phyloP scores from a whole-genome alignment of 1,140 invertebrate species.

The Ladona fulva region DNA sequence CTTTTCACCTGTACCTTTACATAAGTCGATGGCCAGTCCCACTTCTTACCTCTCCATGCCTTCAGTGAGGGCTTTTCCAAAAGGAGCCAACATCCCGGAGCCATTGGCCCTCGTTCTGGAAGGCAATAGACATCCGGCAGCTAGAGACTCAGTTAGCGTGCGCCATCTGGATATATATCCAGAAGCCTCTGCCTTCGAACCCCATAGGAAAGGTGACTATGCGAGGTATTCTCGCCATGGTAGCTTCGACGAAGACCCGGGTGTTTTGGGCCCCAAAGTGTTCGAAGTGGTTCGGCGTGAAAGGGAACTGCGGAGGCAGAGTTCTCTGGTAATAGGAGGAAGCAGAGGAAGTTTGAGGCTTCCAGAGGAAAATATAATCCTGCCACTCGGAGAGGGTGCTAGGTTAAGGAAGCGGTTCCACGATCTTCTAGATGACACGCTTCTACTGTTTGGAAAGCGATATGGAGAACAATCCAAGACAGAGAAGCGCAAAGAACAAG shows the following conservation, averaged over 20 bases:
- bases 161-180: constrained; percentile 51
- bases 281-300: constrained; percentile 48
- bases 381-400: constrained; percentile 36
- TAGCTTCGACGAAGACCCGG: constrained; percentile 55
- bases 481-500: constrained; percentile 33
- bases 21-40: constrained; percentile 32
- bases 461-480: background rate
- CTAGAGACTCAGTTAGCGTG: constrained; percentile 46
- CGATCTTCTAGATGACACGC: constrained; percentile 56
- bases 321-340: constrained; percentile 6
- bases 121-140: constrained; percentile 1
- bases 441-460: constrained; percentile 48
- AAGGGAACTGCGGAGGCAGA: background rate
- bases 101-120: constrained; percentile 67
- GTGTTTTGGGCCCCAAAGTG: constrained; percentile 71
- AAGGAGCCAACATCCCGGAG: constrained; percentile 52
- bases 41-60: constrained; percentile 72
- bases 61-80: constrained; percentile 67
- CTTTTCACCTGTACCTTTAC: background rate
- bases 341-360: background rate
- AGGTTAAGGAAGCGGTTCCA: constrained; percentile 52
- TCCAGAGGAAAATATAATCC: constrained; percentile 13
- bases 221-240: constrained; percentile 8
- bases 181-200: constrained; percentile 31
- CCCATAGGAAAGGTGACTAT: background rate